Evolutionary conservation across 1,140 invertebrate genomes (phyloP), one percentile per base, ranked within the genome.

Genomic region (Plectrocnemia conspersa): DNA sequence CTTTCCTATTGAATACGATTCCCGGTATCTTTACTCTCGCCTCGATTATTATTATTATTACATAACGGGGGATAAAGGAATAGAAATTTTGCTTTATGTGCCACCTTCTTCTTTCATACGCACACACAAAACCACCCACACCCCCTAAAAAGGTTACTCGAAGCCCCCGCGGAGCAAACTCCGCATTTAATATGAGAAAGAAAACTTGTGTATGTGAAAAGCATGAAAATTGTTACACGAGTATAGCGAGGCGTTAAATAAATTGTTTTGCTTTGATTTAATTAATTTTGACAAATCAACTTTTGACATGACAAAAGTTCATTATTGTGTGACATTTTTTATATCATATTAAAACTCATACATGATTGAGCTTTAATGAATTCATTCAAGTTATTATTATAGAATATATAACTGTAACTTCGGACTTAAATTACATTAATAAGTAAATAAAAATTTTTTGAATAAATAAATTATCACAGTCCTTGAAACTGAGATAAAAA

Each of bases 81-180:
- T 56, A 49, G 53, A 45, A 54, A 52, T 56, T 56, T 60, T 60
- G 58, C 53, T 60, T 60, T 60, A 60, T 60, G 35, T 56, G 23
- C 48, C 53, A 56, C 42, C 36, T 29, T 38, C 52, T 50, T 54
- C 44, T 45, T 48, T 53, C 38, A 45, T 27, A 41, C 21, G 22
- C 40, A 44, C 22, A 32, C 38, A 47, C 35, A 27, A 22, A 15
- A 23, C 23, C 45, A 9, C 48, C 11, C 50, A 45, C 40, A 36
- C 64, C 71, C 74, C 68, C 77, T 75, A 64, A 81, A 82, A 68
- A 75, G 76, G 63, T 64, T 70, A 56, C 69, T 61, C 69, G 71
- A 67, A 68, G 68, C 66, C 67, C 64, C 63, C 63, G 64, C 59
- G 59, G 64, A 3, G n/a, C 42, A 9, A 32, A 32, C 29, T 32